Percentiles rank a stretch among this genome's conserved stretches.
Conservation (phyloP, 92 coral and sea anemone genomes). For the Actinernus sp. region DNA sequence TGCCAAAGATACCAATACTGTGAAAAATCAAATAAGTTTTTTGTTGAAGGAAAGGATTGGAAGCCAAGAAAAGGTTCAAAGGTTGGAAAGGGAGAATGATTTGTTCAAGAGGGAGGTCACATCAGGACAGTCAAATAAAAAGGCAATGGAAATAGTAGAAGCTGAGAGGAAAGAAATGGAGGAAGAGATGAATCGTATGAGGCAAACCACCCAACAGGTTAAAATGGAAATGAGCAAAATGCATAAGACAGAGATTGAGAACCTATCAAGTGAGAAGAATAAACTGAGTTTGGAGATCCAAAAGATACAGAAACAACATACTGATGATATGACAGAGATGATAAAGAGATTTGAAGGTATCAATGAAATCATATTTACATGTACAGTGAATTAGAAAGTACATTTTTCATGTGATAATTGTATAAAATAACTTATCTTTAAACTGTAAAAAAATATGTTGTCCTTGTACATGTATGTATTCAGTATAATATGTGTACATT, state of each 20-base stretch:
- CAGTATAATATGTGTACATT: no score
- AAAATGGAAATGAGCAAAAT: slow-evolving; percentile 90
- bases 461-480: no score
- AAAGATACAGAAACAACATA: slow-evolving; percentile 78
- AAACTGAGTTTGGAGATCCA: slow-evolving; percentile 62
- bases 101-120: slow-evolving; percentile 48
- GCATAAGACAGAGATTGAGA: slow-evolving; percentile 85
- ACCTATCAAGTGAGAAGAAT: slow-evolving; percentile 64
- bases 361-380: no score
- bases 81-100: slow-evolving; percentile 78
- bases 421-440: no score
- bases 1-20: slow-evolving; percentile 76
- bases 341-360: slow-evolving; percentile 91
- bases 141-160: slow-evolving; percentile 76
- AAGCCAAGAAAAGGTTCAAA: slow-evolving; percentile 47
- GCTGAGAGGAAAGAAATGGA: slow-evolving; percentile 95
- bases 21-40: slow-evolving; percentile 79
- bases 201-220: slow-evolving; percentile 89
- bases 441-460: no score
- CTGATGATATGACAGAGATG: slow-evolving; percentile 85
- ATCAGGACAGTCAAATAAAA: slow-evolving; percentile 66
- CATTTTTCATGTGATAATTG: no score
- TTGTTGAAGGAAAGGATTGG: slow-evolving; percentile 72
- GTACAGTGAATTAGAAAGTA: no score
- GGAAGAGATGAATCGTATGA: slow-evolving; percentile 92